Conservation (phyloP, 2,888 invertebrate species). For the Rotaria magnacalcarata region DNA sequence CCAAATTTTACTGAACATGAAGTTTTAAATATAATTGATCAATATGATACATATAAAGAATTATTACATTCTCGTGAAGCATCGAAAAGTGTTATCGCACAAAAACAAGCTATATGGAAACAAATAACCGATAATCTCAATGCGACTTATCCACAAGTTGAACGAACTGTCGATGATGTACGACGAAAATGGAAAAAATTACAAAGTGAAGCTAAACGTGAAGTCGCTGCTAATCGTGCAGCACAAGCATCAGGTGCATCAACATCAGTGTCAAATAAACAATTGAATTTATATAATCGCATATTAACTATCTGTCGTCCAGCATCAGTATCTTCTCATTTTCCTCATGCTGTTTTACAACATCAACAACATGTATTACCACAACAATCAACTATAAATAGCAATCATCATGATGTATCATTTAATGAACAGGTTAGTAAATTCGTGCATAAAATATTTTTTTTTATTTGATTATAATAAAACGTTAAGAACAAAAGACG, state of each 20-base stretch:
- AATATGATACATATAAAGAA: conserved; percentile 34
- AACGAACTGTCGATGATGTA: conserved; percentile 32
- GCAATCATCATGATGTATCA: background rate
- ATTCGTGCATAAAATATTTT: too few relatives aligned
- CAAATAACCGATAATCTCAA: conserved; percentile 31
- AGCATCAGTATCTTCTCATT: background rate
- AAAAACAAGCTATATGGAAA: conserved; percentile 37
- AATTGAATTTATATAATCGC: background rate
- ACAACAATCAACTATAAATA: background rate
- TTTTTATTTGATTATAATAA: too few relatives aligned
- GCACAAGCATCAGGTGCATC: background rate
- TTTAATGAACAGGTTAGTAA: conserved; percentile 23
- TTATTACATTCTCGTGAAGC: conserved; percentile 22
- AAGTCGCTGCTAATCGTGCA: background rate
- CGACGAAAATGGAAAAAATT: conserved; percentile 33
- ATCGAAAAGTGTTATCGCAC: conserved; percentile 31
- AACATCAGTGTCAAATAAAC: conserved; percentile 7
- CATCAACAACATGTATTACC: background rate
- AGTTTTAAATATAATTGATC: conserved; percentile 22
- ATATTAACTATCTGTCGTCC: conserved; percentile 9
- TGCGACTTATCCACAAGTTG: conserved; percentile 13
- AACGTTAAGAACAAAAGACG: too few relatives aligned
- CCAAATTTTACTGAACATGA: conserved; percentile 35
- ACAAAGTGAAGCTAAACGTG: conserved; percentile 35
- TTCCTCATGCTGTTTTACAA: background rate